Evolutionary conservation across 2,888 invertebrate species (phyloP).

Genomic region (Portevinia maculata): DNA sequence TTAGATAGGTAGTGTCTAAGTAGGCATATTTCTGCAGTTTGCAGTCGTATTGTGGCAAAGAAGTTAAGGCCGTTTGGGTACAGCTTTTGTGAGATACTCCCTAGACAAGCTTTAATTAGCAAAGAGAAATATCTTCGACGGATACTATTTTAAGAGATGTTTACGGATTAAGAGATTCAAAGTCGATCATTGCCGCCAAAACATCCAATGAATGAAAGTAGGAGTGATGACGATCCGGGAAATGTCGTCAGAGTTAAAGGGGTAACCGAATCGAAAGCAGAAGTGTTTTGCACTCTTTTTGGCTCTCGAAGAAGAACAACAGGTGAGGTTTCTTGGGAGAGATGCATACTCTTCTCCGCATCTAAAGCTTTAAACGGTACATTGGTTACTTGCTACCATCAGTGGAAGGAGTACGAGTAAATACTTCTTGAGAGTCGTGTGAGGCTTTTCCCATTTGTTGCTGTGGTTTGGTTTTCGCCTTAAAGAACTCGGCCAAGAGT

Average conservation of each 20-base stretch:
- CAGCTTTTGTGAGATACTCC: conserved; percentile 33
- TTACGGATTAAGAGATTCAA: conserved; percentile 39
- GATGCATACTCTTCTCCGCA: conserved; percentile 6
- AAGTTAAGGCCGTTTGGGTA: conserved; percentile 64
- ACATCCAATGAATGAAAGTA: conserved; percentile 66
- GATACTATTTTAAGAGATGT: conserved; percentile 12
- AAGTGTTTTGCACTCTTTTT: conserved; percentile 58
- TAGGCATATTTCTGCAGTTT: conserved; percentile 20
- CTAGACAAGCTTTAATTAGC: not conserved
- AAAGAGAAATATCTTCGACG: not conserved
- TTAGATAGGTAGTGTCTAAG: conserved; percentile 23
- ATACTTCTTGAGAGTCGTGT: conserved; percentile 10
- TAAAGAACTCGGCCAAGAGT: conserved; percentile 61
- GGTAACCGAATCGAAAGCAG: conserved; percentile 56
- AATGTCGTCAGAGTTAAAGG: conserved; percentile 60
- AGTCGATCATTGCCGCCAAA: conserved; percentile 19
- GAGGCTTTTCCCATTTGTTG: conserved; percentile 64
- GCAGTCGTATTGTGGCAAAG: conserved; percentile 12
- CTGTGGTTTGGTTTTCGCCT: conserved; percentile 36
- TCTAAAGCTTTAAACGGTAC: conserved; percentile 67
- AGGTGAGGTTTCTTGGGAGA: conserved; percentile 61
- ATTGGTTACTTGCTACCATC: conserved; percentile 42
- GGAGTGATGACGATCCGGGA: conserved; percentile 33
- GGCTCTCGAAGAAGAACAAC: conserved; percentile 42
- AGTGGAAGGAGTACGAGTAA: too few species aligned